Evolutionary conservation across 2,113 vertebrate species (phyloP).

Genomic region (Lagopus muta): DNA sequence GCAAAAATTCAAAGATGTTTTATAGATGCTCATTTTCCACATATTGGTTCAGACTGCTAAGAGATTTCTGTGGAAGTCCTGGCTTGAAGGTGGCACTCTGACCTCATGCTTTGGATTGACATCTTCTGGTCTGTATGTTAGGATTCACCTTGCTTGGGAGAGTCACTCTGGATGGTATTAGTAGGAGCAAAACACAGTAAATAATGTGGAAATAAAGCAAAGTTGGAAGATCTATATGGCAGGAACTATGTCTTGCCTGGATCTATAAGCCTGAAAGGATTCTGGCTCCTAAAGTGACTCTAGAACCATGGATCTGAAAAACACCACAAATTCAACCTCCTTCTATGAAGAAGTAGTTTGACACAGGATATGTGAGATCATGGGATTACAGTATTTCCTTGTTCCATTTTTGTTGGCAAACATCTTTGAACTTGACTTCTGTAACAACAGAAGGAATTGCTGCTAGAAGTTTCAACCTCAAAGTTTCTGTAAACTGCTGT

Average conservation of each 20-base stretch:
- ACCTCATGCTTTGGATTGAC: background rate
- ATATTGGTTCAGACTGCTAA: background rate
- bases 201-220: background rate
- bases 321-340: background rate
- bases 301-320: background rate
- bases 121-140: background rate
- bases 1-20: background rate
- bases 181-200: background rate
- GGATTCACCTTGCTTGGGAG: background rate
- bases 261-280: background rate
- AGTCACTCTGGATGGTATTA: background rate
- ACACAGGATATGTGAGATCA: slow-evolving; percentile 41
- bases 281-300: background rate
- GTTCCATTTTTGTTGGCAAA: slow-evolving; percentile 56
- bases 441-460: background rate
- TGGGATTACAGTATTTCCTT: slow-evolving; percentile 53
- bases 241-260: background rate
- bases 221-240: background rate
- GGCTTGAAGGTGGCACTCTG: background rate
- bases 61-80: background rate
- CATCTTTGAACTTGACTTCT: background rate
- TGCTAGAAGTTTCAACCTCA: background rate
- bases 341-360: background rate
- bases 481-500: background rate
- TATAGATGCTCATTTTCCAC: background rate